phyloP scores from a whole-genome alignment of 2,113 vertebrate genomes.

The Pterocles gutturalis region DNA sequence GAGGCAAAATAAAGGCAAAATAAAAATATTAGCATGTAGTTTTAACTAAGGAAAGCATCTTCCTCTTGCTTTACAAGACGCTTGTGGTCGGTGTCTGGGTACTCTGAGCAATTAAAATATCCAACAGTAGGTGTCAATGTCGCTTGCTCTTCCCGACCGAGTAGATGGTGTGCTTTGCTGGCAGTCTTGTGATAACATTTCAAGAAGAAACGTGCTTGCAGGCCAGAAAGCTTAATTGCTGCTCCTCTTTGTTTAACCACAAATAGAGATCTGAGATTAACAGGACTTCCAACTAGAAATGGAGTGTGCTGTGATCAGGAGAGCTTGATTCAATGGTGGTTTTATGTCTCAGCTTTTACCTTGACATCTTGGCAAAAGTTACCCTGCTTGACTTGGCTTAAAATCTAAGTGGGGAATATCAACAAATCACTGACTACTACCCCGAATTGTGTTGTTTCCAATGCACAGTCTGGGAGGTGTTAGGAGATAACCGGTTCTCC shows the following conservation, averaged over 20 bases:
- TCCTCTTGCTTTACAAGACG: not conserved
- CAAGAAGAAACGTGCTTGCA: not conserved
- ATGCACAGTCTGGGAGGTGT: not conserved
- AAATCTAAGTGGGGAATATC: not conserved
- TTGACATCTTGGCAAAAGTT: not conserved
- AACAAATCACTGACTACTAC: not conserved
- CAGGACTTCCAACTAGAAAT: not conserved
- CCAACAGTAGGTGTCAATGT: constrained; percentile 44
- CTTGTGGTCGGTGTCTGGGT: not conserved
- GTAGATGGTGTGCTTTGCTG: accelerated
- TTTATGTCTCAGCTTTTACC: not conserved
- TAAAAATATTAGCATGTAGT: not conserved
- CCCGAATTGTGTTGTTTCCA: not conserved
- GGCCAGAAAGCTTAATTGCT: not conserved
- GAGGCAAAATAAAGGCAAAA: not conserved
- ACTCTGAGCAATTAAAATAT: not conserved
- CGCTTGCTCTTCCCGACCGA: not conserved
- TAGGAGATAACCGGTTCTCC: not conserved
- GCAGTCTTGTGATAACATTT: not conserved
- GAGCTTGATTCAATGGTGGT: not conserved
- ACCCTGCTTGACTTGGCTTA: not conserved
- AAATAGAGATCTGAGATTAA: not conserved
- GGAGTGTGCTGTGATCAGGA: not conserved
- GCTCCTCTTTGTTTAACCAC: not conserved
- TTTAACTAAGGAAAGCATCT: not conserved